Conservation (phyloP, 1,140 invertebrate genomes). For the Ips nitidus region DNA sequence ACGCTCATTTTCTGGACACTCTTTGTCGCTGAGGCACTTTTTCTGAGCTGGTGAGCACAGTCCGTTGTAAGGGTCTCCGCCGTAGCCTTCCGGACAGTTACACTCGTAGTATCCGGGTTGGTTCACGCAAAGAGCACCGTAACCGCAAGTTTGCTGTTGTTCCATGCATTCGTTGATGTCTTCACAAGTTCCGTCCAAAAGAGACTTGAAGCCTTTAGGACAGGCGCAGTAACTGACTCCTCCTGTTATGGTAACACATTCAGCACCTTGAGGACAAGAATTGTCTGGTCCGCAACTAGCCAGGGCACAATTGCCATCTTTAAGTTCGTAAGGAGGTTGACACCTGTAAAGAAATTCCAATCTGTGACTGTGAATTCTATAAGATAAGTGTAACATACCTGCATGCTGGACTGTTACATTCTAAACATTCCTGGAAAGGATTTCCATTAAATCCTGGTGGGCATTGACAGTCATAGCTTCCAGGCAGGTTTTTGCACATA, state of each 20-base stretch:
- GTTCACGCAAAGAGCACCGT: conserved; percentile 84
- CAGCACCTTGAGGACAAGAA: conserved; percentile 77
- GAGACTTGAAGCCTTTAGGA: conserved; percentile 75
- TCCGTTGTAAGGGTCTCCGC: conserved; percentile 64
- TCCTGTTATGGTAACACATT: conserved; percentile 86
- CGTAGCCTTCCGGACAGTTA: conserved; percentile 75
- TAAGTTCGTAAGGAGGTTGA: conserved; percentile 80
- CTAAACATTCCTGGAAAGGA: conserved; percentile 80
- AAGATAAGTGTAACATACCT: conserved; percentile 38
- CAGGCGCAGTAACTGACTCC: conserved; percentile 88
- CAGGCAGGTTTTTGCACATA: conserved; percentile 88
- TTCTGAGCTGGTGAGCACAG: conserved; percentile 79
- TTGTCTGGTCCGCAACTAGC: conserved; percentile 77
- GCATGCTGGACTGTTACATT: conserved; percentile 80
- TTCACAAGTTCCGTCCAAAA: conserved; percentile 73
- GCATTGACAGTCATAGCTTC: conserved; percentile 92
- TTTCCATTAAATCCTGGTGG: conserved; percentile 85
- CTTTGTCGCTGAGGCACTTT: conserved; percentile 75
- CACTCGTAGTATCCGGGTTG: conserved; percentile 77
- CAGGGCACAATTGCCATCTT: conserved; percentile 78
- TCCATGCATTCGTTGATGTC: conserved; percentile 84
- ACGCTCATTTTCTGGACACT: conserved; percentile 84
- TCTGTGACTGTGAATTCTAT: no score
- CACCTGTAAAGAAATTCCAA: conserved; percentile 56
- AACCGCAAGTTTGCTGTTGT: conserved; percentile 74